phyloP scores from a whole-genome alignment of 1,140 invertebrate genomes.

The Drosophila tsacasi region DNA sequence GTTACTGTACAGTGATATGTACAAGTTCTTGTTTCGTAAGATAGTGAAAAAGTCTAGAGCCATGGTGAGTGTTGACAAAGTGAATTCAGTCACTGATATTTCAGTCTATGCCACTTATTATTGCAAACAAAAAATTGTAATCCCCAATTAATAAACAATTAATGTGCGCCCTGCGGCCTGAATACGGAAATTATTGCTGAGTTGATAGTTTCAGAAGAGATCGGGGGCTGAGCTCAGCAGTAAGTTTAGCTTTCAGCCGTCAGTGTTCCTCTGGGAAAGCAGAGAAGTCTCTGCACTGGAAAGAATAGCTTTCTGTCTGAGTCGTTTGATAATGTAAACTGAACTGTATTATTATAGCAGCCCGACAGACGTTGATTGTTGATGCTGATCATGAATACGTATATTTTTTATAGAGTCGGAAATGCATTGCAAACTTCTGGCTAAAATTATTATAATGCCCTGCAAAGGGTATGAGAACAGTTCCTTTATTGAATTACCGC shows the following conservation, averaged over 20 bases:
- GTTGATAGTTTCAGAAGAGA: neutral
- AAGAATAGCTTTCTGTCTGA: neutral
- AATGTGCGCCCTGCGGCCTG: neutral
- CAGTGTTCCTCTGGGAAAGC: neutral
- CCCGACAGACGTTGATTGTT: no score
- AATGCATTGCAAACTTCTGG: no score
- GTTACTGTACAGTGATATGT: slow-evolving; percentile 46
- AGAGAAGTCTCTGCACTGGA: neutral
- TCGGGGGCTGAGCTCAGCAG: neutral
- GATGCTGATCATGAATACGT: no score
- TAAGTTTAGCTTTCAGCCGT: neutral
- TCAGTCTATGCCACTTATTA: slow-evolving; percentile 15
- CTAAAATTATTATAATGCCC: neutral
- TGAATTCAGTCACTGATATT: slow-evolving; percentile 16
- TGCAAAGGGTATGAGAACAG: neutral
- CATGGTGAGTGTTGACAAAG: slow-evolving; percentile 54
- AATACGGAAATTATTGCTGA: neutral
- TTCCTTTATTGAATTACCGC: neutral
- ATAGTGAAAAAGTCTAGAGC: slow-evolving; percentile 56
- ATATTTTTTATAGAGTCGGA: no score
- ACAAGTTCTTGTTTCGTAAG: slow-evolving; percentile 60
- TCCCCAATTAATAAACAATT: neutral
- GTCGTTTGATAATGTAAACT: neutral
- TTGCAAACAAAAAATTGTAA: neutral
- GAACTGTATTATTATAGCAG: no score